Conservation (phyloP, 1,140 invertebrate species). For the Tyrophagus putrescentiae region DNA sequence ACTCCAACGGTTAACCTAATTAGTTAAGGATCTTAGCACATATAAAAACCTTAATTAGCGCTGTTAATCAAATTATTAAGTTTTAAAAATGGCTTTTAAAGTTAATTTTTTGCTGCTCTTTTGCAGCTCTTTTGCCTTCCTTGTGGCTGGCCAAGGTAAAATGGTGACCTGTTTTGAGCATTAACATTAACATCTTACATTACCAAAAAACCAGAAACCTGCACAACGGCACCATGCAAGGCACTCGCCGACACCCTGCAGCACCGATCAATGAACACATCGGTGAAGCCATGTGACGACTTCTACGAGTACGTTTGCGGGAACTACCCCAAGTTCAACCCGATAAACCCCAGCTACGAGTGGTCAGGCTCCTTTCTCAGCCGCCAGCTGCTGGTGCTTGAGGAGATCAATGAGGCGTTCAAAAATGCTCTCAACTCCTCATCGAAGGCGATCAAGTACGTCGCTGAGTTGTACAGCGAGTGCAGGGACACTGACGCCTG, state of each 20-base stretch:
- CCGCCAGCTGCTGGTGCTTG: background rate
- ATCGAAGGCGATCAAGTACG: background rate
- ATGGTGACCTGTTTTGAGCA: no score
- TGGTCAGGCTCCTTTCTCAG: background rate
- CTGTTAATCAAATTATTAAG: no score
- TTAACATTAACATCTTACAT: no score
- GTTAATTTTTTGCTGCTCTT: no score
- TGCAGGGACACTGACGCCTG: background rate
- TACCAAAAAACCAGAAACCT: background rate
- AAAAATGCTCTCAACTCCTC: background rate
- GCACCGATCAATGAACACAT: conserved; percentile 35
- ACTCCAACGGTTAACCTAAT: no score
- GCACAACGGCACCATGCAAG: background rate
- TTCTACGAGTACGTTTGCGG: conserved; percentile 54
- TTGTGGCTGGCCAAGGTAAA: no score
- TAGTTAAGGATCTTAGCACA: no score
- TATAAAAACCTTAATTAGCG: no score
- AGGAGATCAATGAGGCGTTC: background rate
- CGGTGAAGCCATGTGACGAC: conserved; percentile 44
- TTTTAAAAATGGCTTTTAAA: no score
- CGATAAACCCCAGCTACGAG: conserved; percentile 34
- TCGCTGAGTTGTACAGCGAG: background rate
- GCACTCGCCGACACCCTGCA: background rate
- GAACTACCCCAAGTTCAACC: conserved; percentile 42
- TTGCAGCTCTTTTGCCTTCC: no score